Evolutionary conservation across 2,113 vertebrate species (phyloP).

Genomic region (Saguinus midas): DNA sequence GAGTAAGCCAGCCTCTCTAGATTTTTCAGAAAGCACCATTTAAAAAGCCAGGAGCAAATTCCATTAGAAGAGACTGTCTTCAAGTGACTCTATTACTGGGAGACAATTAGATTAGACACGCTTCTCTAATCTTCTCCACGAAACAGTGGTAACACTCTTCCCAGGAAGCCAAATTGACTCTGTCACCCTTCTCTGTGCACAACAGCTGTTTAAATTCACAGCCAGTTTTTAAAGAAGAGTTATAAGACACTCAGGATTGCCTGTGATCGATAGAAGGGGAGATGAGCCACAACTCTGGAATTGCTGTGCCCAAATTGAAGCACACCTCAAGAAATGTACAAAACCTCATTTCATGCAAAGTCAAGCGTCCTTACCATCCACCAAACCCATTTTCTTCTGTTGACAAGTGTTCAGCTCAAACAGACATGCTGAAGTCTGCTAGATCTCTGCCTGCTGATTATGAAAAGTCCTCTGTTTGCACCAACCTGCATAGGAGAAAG

Average conservation of each 20-base stretch:
- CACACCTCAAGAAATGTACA: background rate
- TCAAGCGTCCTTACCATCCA: background rate
- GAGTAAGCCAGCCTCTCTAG: background rate
- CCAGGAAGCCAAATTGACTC: slow-evolving; percentile 51
- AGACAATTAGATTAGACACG: slow-evolving; percentile 66
- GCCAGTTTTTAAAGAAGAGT: slow-evolving; percentile 65
- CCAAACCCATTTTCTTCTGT: slow-evolving; percentile 46
- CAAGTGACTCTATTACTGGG: slow-evolving; percentile 6
- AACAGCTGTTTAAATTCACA: slow-evolving; percentile 74
- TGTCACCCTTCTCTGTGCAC: slow-evolving; percentile 47
- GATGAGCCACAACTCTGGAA: slow-evolving; percentile 60
- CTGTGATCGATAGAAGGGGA: slow-evolving; percentile 62
- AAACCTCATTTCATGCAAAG: slow-evolving; percentile 61
- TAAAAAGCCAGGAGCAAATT: background rate
- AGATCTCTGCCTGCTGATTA: background rate
- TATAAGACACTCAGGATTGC: slow-evolving; percentile 56
- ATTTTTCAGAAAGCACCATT: background rate
- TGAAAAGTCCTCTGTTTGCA: background rate
- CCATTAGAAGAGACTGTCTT: background rate
- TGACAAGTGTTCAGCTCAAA: slow-evolving; percentile 4
- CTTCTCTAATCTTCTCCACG: slow-evolving; percentile 17
- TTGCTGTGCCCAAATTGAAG: slow-evolving; percentile 21
- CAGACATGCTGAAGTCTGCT: background rate
- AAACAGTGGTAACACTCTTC: slow-evolving; percentile 42
- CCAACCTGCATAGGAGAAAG: background rate